Base-by-base conservation (phyloP, 2,797 vertebrate genomes). In the Hydrolagus colliei region DNA sequence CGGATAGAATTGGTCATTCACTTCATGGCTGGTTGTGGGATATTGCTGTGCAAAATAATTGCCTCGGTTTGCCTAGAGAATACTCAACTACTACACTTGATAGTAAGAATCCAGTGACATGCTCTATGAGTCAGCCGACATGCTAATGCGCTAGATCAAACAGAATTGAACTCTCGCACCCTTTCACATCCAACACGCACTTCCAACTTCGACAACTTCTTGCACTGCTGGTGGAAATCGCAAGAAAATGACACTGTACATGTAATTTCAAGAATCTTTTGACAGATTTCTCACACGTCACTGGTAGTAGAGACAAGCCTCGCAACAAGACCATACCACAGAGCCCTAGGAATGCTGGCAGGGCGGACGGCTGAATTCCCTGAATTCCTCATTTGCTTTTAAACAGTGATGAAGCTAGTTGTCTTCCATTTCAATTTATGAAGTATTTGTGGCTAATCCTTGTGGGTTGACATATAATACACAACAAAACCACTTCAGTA, bases 391-490 rank as follows among this genome's bases (percentile, higher is more conserved):
- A 20, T 68, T 63, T 84, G 52, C 10, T 41, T 68, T n/a, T 52
- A 35, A 84, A 61, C 75, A 20, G 61, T 22, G 11, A 68, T 84
- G 14, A 71, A 61, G 9, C n/a, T 65, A 22, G 41, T 62, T 16
- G 16, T 84, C 65, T 41, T 68, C 71, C 32, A 79, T 84, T 84
- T 68, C 20, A 52, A 71, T 22, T 35, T 71, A 68, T 84, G 79
- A n/a, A 68, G 65, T 67, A 18, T 84, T 59, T 84, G 18, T 67
- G 78, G 16, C 27, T n/a, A 65, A 68, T 68, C 63, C 27, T 14
- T 52, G 41, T 18, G 68, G 32, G 10, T 20, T 41, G 65, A 84
- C 79, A 84, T 52, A n/a, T 41, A 77, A 61, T 75, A 75, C 20
- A 1, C 9, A 52, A 52, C 8, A 20, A 75, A 75, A 75, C 11